Conservation (phyloP, 1,140 invertebrate genomes). For the Drosophila insularis region DNA sequence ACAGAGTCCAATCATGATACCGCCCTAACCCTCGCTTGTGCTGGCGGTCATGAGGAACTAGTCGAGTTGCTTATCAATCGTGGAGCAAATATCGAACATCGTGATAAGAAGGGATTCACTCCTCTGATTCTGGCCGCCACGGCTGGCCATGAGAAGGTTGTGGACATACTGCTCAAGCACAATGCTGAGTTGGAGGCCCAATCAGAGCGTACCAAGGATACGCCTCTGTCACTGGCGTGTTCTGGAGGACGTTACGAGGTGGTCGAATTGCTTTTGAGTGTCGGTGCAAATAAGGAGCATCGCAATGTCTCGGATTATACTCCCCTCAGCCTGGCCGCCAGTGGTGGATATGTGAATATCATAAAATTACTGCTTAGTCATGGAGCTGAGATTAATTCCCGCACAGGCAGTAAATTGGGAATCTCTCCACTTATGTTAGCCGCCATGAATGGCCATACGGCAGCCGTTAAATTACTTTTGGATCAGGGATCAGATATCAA, state of each 20-base stretch:
- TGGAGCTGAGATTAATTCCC: slow-evolving; percentile 99
- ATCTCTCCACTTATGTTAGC: slow-evolving; percentile 99
- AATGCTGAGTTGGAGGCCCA: slow-evolving; percentile 98
- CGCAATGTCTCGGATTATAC: slow-evolving; percentile 99
- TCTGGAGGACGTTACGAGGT: slow-evolving; percentile 98
- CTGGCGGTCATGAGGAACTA: slow-evolving; percentile 97
- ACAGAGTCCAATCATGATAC: slow-evolving; percentile 99
- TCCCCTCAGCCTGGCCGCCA: slow-evolving; percentile 97
- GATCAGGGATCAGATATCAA: slow-evolving; percentile 99
- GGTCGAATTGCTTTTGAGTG: slow-evolving; percentile 94
- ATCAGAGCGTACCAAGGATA: slow-evolving; percentile 99
- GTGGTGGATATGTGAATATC: slow-evolving; percentile 99
- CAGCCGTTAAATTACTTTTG: slow-evolving; percentile 93
- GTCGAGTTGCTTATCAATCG: slow-evolving; percentile 94
- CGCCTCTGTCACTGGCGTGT: slow-evolving; percentile 97
- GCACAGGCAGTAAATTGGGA: slow-evolving; percentile 97
- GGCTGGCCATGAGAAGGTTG: slow-evolving; percentile 97
- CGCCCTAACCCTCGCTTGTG: slow-evolving; percentile 97
- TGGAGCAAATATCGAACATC: slow-evolving; percentile 97
- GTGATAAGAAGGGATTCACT: slow-evolving; percentile 99
- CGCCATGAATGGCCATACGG: slow-evolving; percentile 99
- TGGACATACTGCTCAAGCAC: slow-evolving; percentile 96
- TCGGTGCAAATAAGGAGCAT: slow-evolving; percentile 98
- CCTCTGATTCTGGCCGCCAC: slow-evolving; percentile 98
- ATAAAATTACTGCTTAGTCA: slow-evolving; percentile 95